phyloP scores from a whole-genome alignment of 2,888 invertebrate genomes.

The Yponomeuta evonymella region DNA sequence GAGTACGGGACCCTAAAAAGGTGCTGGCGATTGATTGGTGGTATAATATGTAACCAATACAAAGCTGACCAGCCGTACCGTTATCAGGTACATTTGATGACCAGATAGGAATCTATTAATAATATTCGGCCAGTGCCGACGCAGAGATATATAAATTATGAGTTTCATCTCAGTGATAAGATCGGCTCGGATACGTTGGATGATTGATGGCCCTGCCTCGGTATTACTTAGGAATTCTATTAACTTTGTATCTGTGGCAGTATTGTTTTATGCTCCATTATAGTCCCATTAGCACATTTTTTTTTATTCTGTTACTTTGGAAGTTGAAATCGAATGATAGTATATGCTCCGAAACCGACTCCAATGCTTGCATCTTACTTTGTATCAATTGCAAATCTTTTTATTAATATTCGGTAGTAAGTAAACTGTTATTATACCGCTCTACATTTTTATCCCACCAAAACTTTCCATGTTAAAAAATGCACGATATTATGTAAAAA shows the following conservation, averaged over 20 bases:
- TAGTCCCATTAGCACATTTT: conserved; percentile 58
- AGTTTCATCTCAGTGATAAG: conserved; percentile 72
- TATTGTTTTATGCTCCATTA: conserved; percentile 68
- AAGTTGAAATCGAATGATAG: background rate
- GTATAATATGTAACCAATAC: conserved; percentile 64
- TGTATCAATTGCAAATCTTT: background rate
- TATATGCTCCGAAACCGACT: background rate
- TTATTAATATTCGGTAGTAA: background rate
- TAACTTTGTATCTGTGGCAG: conserved; percentile 42
- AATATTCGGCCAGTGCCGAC: conserved; percentile 68
- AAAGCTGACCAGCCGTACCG: conserved; percentile 8
- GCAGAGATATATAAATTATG: conserved; percentile 74
- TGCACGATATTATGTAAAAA: too few relatives aligned
- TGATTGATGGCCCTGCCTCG: conserved; percentile 65
- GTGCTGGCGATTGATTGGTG: conserved; percentile 32
- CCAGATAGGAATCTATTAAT: conserved; percentile 74
- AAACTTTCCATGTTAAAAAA: too few relatives aligned
- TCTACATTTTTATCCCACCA: background rate
- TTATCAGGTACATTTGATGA: conserved; percentile 62
- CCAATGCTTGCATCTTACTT: background rate
- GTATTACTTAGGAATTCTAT: conserved; percentile 69
- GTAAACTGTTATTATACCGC: background rate
- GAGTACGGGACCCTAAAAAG: background rate
- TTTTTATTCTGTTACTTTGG: background rate
- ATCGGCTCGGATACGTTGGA: conserved; percentile 61